These are phyloP conservation scores for Tubulanus polymorphus DNA, from an alignment of 2,888 invertebrate species.

Conservation along the genomic window DNA sequence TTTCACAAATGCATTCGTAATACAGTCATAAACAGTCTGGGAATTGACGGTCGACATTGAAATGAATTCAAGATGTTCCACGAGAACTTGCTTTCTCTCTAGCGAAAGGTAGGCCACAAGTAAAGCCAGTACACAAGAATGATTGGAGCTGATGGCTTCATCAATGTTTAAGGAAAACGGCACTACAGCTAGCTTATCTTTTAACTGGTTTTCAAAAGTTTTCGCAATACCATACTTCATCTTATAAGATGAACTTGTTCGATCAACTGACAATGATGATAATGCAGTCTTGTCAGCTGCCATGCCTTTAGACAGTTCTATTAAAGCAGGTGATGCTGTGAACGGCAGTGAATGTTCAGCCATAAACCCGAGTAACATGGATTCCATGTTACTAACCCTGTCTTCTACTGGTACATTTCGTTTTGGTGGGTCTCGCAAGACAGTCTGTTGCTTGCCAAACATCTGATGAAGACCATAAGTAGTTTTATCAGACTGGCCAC, in stretches of 20 bases:
- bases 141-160: conserved; percentile 20
- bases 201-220: too few species aligned
- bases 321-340: conserved; percentile 12
- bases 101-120: conserved; percentile 7
- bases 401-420: too few species aligned
- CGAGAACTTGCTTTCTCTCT: neutral
- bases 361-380: conserved; percentile 12
- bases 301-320: conserved; percentile 18
- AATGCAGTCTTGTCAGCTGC: conserved; percentile 18
- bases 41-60: too few species aligned
- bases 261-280: conserved; percentile 10
- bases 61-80: conserved; percentile 9
- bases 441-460: too few species aligned
- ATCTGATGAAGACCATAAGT: too few species aligned
- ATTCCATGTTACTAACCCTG: too few species aligned
- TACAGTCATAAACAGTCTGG: too few species aligned
- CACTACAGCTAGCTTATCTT: too few species aligned
- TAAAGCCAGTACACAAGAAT: conserved; percentile 16
- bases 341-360: conserved; percentile 19
- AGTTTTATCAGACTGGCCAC: too few species aligned
- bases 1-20: conserved; percentile 15
- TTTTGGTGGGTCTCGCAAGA: too few species aligned
- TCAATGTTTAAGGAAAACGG: conserved; percentile 20
- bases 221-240: conserved; percentile 7
- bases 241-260: conserved; percentile 16